Evolutionary conservation across 2,888 invertebrate genomes (phyloP).

Genomic region (Thera britannica): DNA sequence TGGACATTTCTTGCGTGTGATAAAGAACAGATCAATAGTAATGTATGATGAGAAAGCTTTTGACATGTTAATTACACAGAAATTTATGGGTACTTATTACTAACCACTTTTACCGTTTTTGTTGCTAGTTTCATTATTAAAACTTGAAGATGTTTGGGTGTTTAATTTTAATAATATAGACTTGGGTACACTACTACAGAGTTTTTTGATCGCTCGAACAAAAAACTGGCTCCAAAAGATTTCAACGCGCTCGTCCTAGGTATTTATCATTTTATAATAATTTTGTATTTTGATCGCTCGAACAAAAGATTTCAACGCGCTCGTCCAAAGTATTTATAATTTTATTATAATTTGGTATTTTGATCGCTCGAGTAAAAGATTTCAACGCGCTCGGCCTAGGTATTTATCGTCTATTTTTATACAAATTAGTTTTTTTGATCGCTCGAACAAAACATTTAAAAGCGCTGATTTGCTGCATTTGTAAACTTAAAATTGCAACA

Average conservation of each 20-base stretch:
- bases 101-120: conserved; percentile 12
- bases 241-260: conserved; percentile 33
- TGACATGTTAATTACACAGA: conserved; percentile 6
- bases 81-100: conserved; percentile 10
- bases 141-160: not conserved
- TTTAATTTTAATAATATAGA: too few relatives aligned
- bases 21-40: conserved; percentile 6
- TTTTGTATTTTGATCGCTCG: conserved; percentile 6
- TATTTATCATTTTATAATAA: not conserved
- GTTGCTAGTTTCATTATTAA: not conserved
- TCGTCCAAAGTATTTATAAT: conserved; percentile 12
- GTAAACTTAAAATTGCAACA: conserved; percentile 13
- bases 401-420: conserved; percentile 4
- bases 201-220: conserved; percentile 10
- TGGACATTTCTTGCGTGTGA: conserved; percentile 23
- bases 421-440: conserved; percentile 6
- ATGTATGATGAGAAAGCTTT: conserved; percentile 14
- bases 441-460: conserved; percentile 34
- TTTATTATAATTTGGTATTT: not conserved
- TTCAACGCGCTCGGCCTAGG: conserved; percentile 32
- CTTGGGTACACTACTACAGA: too few relatives aligned
- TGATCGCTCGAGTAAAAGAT: conserved; percentile 29
- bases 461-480: conserved; percentile 27
- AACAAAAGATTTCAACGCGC: conserved; percentile 39
- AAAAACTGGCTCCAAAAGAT: conserved; percentile 23